A percentile compares a stretch with the other conserved stretches of the same genome.
phyloP scores from a whole-genome alignment of 2,113 vertebrate species.

The Blennius ocellaris region DNA sequence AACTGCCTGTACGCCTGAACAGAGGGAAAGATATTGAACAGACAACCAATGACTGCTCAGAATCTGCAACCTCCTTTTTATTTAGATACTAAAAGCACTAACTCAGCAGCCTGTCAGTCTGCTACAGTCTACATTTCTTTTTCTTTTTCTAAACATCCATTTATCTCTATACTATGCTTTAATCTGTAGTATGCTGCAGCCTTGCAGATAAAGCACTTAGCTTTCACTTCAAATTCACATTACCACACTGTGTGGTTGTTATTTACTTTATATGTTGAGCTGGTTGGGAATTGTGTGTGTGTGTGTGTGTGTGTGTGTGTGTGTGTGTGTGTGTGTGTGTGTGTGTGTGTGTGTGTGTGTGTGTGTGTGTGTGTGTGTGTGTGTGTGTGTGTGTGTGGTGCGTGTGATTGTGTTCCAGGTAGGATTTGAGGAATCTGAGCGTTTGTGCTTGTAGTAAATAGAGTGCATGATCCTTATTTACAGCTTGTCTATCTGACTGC shows the following conservation, averaged over 20 bases:
- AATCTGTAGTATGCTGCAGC: conserved; percentile 40
- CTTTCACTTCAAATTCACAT: conserved; percentile 38
- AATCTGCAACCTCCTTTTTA: conserved; percentile 28
- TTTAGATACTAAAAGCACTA: conserved; percentile 40
- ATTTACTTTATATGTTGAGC: too few relatives aligned
- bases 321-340: too few relatives aligned
- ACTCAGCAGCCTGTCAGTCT: conserved; percentile 42
- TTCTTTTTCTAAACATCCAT: background rate
- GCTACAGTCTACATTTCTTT: background rate
- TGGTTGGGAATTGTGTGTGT: too few relatives aligned
- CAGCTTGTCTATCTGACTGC: background rate
- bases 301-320: too few relatives aligned
- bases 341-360: conserved; percentile 1
- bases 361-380: background rate
- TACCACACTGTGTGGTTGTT: background rate
- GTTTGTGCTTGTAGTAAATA: background rate
- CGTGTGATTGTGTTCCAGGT: background rate
- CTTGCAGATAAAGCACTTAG: conserved; percentile 44
- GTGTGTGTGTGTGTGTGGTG: conserved; percentile 18
- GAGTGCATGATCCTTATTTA: background rate
- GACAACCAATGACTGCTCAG: conserved; percentile 38
- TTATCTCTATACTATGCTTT: conserved; percentile 43
- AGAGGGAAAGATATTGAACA: conserved; percentile 8
- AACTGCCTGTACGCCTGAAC: conserved; percentile 20
- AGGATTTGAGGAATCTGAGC: background rate